Evolutionary conservation across 2,888 invertebrate genomes (phyloP).

Genomic region (Drosophila paramelanica): DNA sequence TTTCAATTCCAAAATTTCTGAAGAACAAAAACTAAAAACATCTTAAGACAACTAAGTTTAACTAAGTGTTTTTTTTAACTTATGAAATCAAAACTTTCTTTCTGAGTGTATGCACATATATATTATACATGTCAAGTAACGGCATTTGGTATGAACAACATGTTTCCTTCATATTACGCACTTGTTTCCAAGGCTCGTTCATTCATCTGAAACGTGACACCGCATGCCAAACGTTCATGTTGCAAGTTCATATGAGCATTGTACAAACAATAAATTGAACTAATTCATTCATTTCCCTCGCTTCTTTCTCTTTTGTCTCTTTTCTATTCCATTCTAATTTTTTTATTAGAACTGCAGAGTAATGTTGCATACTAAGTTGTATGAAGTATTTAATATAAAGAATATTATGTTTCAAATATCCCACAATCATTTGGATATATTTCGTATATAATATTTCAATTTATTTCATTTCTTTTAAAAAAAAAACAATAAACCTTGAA

Average conservation of each 20-base stretch:
- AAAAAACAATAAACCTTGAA: no score
- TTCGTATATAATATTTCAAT: no score
- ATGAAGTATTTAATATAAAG: neutral
- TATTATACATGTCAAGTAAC: slow-evolving; percentile 13
- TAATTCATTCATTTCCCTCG: slow-evolving; percentile 38
- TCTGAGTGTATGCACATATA: neutral
- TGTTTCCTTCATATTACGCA: slow-evolving; percentile 48
- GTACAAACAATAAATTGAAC: slow-evolving; percentile 53
- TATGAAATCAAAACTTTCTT: neutral
- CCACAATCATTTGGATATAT: no score
- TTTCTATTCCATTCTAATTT: neutral
- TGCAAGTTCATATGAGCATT: slow-evolving; percentile 17
- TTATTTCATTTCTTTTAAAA: no score
- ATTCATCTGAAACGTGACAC: slow-evolving; percentile 56
- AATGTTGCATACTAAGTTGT: neutral
- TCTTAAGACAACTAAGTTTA: no score
- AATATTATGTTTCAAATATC: no score
- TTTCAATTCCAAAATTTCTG: no score
- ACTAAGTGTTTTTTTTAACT: no score
- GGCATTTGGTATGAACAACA: slow-evolving; percentile 24
- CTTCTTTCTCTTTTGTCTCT: neutral
- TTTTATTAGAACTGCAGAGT: neutral
- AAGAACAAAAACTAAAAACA: no score
- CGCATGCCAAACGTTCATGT: slow-evolving; percentile 38
- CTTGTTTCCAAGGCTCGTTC: slow-evolving; percentile 47